phyloP scores from a whole-genome alignment of 2,797 vertebrate genomes.

The Calcarius lapponicus region DNA sequence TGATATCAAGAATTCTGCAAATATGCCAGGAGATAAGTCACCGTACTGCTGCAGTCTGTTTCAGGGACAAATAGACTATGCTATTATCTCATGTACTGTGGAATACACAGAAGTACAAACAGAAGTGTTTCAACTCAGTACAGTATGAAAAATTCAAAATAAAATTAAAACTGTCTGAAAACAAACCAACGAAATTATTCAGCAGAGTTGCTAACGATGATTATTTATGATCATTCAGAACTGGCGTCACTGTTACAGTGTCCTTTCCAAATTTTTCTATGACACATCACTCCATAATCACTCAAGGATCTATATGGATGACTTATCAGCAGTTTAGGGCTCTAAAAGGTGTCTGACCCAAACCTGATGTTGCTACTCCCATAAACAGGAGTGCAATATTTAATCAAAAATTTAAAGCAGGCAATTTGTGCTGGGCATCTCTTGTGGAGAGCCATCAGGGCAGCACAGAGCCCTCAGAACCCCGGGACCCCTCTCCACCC shows the following conservation, averaged over 20 bases:
- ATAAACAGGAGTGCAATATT: not conserved
- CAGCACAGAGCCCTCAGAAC: not conserved
- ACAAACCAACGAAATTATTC: conserved; percentile 76
- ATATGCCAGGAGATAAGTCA: conserved; percentile 39
- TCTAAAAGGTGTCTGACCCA: not conserved
- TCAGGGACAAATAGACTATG: conserved; percentile 62
- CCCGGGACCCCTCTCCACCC: not conserved
- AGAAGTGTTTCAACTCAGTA: conserved; percentile 77
- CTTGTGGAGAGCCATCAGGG: not conserved
- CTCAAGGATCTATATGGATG: not conserved
- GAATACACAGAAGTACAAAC: conserved; percentile 68
- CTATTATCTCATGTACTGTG: conserved; percentile 40
- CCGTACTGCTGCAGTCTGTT: conserved; percentile 34
- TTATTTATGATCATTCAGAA: conserved; percentile 75
- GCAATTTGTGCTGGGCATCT: not conserved
- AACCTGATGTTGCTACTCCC: not conserved
- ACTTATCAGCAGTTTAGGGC: not conserved
- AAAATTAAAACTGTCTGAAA: conserved; percentile 76
- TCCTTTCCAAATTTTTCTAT: conserved; percentile 67
- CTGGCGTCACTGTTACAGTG: conserved; percentile 63
- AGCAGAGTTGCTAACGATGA: conserved; percentile 75
- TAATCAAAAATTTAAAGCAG: not conserved
- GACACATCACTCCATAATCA: not conserved
- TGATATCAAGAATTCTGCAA: not conserved
- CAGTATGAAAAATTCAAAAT: conserved; percentile 79